Evolutionary conservation across 2,888 invertebrate genomes (phyloP).

Genomic region (Mythimna lalbum): DNA sequence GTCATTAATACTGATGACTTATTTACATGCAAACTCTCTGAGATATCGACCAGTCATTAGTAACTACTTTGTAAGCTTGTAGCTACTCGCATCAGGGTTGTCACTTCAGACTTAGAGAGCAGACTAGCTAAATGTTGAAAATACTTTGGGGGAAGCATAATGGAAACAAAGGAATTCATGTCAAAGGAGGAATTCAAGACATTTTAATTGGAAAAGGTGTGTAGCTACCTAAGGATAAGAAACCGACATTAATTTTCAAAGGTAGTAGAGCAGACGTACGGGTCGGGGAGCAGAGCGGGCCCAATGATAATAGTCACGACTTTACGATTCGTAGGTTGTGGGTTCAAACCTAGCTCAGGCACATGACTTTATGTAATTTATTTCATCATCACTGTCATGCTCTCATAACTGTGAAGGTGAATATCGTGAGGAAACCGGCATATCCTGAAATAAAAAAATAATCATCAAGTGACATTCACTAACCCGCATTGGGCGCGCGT

Average conservation of each 20-base stretch:
- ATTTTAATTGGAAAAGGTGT: not conserved
- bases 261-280: too few species aligned
- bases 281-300: too few species aligned
- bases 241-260: not conserved
- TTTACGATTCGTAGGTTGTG: too few species aligned
- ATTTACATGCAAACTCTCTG: conserved; percentile 23
- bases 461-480: too few species aligned
- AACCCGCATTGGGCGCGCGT: too few species aligned
- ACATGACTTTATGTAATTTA: too few species aligned
- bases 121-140: not conserved
- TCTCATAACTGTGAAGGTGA: too few species aligned
- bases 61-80: not conserved
- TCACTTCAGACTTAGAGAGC: not conserved
- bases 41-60: conserved; percentile 15
- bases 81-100: conserved; percentile 15
- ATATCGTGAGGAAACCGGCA: too few species aligned
- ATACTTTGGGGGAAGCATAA: not conserved
- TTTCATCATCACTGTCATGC: too few species aligned
- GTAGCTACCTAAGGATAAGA: not conserved
- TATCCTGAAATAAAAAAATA: too few species aligned
- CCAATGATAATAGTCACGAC: too few species aligned
- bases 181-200: not conserved
- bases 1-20: conserved; percentile 16
- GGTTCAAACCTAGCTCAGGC: too few species aligned
- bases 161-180: not conserved